Conservation (phyloP, 2,113 vertebrate genomes). For the Spizaetus ornatus region DNA sequence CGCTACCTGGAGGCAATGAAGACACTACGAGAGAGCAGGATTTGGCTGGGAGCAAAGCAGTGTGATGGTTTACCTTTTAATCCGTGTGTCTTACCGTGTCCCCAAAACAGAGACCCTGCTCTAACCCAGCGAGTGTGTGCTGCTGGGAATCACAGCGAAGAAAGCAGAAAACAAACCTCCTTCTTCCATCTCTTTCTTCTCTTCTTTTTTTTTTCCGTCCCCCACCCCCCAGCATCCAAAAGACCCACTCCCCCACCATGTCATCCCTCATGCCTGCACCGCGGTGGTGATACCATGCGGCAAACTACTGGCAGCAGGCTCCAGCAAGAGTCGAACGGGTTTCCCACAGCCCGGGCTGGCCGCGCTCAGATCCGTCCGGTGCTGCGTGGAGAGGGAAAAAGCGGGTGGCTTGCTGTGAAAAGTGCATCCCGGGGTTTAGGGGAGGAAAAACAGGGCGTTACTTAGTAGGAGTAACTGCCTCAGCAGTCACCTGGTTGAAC, state of each 20-base stretch:
- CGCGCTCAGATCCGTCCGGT: rapidly evolving
- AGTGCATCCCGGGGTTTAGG: too few species aligned
- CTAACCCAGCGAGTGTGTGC: background rate
- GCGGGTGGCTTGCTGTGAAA: rapidly evolving
- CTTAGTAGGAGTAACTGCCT: background rate
- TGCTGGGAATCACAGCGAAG: background rate
- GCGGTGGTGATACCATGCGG: background rate
- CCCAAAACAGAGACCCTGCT: background rate
- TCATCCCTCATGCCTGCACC: rapidly evolving
- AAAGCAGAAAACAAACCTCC: background rate
- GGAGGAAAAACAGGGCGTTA: background rate
- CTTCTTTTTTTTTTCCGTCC: background rate
- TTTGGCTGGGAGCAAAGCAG: background rate
- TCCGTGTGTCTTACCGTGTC: rapidly evolving
- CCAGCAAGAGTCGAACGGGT: background rate
- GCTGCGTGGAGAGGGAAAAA: background rate
- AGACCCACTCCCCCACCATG: background rate
- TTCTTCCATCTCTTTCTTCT: background rate
- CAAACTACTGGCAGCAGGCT: background rate
- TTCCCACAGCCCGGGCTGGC: background rate
- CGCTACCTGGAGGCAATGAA: background rate
- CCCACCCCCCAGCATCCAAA: background rate
- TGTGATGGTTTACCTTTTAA: background rate
- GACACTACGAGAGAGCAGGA: background rate
- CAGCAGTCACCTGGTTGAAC: background rate